A percentile compares a stretch with the other conserved stretches of the same genome.
phyloP scores from a whole-genome alignment of 2,113 vertebrate species.

The Gymnorhina tibicen region DNA sequence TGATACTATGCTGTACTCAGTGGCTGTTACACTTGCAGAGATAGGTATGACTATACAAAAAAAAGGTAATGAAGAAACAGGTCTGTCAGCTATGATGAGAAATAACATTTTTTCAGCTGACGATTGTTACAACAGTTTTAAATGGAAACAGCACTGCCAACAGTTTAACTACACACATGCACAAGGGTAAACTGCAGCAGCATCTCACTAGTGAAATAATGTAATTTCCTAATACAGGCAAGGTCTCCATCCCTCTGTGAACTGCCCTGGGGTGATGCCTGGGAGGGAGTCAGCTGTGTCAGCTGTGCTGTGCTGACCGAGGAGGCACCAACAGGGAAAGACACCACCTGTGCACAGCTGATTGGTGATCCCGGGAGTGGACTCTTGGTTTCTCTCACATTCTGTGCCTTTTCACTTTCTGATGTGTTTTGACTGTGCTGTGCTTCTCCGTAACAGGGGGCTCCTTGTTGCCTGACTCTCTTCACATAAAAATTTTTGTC shows the following conservation, averaged over 20 bases:
- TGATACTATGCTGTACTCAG: neutral
- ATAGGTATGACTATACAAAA: neutral
- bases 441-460: neutral
- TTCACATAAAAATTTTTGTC: neutral
- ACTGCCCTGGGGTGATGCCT: neutral
- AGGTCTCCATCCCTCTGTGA: neutral
- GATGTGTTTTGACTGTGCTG: neutral
- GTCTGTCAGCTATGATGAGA: neutral
- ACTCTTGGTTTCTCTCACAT: neutral
- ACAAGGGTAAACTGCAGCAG: neutral
- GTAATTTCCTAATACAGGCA: neutral
- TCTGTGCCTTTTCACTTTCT: neutral
- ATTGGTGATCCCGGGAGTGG: rapidly evolving
- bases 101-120: neutral
- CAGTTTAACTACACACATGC: neutral
- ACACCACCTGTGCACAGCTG: neutral
- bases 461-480: neutral
- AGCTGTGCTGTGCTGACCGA: neutral
- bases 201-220: neutral
- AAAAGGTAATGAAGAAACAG: neutral
- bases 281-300: neutral
- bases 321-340: neutral
- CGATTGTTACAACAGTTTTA: neutral
- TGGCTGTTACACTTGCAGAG: neutral
- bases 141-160: neutral